These are phyloP conservation scores for Amiota minor DNA, from an alignment of 2,888 invertebrate genomes.

Conservation along the genomic window DNA sequence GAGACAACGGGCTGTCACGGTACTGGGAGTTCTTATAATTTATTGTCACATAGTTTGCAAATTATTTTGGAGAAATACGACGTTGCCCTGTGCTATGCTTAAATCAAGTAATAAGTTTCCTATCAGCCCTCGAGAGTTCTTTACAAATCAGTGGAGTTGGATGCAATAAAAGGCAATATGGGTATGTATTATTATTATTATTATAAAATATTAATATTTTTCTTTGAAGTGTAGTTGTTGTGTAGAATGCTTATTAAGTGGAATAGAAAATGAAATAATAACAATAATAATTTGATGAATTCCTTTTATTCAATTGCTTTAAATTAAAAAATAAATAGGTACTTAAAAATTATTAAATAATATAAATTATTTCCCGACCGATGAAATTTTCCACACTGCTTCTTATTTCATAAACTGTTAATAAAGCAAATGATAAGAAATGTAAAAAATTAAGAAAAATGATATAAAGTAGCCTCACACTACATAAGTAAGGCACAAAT, in stretches of 20 bases:
- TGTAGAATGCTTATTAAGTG: background rate
- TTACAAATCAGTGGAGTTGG: too few species aligned
- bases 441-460: background rate
- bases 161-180: background rate
- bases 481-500: background rate
- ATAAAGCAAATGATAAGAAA: background rate
- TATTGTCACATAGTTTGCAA: background rate
- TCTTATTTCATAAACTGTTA: background rate
- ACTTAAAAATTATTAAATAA: constrained; percentile 56
- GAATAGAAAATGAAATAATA: background rate
- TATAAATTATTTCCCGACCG: constrained; percentile 46
- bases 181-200: background rate
- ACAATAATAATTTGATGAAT: constrained; percentile 65
- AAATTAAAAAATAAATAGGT: constrained; percentile 65
- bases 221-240: background rate
- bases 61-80: constrained; percentile 9
- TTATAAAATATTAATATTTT: background rate
- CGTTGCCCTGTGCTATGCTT: background rate
- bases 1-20: too few species aligned
- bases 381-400: constrained; percentile 28
- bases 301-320: constrained; percentile 67
- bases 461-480: background rate
- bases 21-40: background rate
- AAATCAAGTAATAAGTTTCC: constrained; percentile 1
- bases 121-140: background rate